Evolutionary conservation across 2,797 vertebrate genomes (phyloP).

Genomic region (Neoniphon sammara): DNA sequence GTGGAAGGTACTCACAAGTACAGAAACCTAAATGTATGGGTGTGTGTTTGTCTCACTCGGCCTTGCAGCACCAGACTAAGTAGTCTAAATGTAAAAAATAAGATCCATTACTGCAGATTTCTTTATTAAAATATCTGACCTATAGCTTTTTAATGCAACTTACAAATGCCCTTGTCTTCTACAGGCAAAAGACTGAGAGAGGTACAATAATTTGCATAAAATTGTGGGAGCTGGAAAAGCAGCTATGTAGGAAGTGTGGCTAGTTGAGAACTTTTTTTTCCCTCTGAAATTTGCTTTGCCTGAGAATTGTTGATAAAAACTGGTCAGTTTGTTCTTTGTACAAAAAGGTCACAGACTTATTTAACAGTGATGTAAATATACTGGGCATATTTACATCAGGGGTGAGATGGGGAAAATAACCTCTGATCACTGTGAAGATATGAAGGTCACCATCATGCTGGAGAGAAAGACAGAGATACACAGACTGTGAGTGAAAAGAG

Average conservation of each 20-base stretch:
- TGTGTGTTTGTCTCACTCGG: not conserved
- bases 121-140: not conserved
- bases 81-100: not conserved
- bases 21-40: not conserved
- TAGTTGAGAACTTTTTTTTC: conserved; percentile 5
- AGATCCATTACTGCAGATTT: not conserved
- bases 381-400: conserved; percentile 33
- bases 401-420: conserved; percentile 15
- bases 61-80: not conserved
- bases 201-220: not conserved
- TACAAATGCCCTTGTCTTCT: not conserved
- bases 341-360: conserved; percentile 34
- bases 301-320: conserved; percentile 2
- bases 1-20: not conserved
- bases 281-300: not conserved
- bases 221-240: not conserved
- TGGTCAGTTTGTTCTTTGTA: conserved; percentile 8
- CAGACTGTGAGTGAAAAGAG: conserved; percentile 12
- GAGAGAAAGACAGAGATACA: conserved; percentile 3
- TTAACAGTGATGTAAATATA: conserved; percentile 34
- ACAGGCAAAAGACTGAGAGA: not conserved
- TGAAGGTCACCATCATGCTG: conserved; percentile 38
- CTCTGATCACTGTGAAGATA: conserved; percentile 17
- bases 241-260: not conserved
- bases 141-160: not conserved